Percentiles rank a stretch among this genome's conserved stretches.
These are phyloP conservation scores for Hipposideros armiger DNA, from an alignment of 2,113 vertebrate species.

Conservation along the genomic window DNA sequence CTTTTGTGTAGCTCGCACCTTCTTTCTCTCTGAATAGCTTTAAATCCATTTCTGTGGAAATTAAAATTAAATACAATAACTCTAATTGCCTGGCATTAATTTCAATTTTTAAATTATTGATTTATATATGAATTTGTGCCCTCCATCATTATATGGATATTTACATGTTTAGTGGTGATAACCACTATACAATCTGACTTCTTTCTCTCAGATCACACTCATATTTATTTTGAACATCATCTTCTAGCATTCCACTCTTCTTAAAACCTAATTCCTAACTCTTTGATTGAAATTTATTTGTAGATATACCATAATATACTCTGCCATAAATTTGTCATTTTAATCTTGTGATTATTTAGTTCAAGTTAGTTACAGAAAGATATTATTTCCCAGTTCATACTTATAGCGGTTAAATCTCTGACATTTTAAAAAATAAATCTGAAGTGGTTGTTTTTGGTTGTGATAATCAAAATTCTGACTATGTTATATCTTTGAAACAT, in stretches of 20 bases:
- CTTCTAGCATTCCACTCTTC: conserved; percentile 23
- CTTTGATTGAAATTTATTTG: conserved; percentile 77
- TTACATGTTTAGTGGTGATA: neutral
- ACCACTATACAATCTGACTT: neutral
- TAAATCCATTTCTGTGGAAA: neutral
- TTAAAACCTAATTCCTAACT: conserved; percentile 68
- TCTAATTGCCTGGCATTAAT: neutral
- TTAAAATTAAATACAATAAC: neutral
- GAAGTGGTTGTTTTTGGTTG: conserved; percentile 52
- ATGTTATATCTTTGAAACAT: conserved; percentile 71
- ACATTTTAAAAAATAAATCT: conserved; percentile 81
- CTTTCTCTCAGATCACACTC: neutral
- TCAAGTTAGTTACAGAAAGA: conserved; percentile 77
- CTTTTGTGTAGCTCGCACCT: neutral
- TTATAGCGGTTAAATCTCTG: conserved; percentile 74
- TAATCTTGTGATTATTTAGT: conserved; percentile 81
- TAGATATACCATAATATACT: conserved; percentile 69
- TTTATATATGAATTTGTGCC: neutral
- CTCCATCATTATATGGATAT: neutral
- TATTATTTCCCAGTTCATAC: conserved; percentile 73
- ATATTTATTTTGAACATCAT: conserved; percentile 70
- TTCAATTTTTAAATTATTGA: conserved; percentile 8
- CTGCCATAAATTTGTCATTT: conserved; percentile 78
- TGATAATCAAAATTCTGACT: conserved; percentile 77
- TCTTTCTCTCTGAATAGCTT: neutral